A percentile compares a stretch with the other conserved stretches of the same genome.
These are phyloP conservation scores for Brachyptera risi DNA, from an alignment of 2,888 invertebrate species.

Conservation along the genomic window DNA sequence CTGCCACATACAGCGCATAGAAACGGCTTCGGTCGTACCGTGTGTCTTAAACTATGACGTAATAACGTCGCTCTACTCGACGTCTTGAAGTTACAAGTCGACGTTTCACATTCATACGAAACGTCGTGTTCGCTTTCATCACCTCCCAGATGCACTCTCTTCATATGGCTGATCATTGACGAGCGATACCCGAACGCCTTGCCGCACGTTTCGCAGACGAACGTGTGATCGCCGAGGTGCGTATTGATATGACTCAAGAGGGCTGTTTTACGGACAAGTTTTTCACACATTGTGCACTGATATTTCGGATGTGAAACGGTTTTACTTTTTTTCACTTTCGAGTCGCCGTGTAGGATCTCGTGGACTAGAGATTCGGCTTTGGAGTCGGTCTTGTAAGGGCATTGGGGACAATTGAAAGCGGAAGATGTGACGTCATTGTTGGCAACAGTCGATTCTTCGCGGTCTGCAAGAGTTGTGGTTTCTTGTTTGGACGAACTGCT, in stretches of 20 bases:
- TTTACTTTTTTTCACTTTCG: not conserved
- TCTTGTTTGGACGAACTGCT: not conserved
- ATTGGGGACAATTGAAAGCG: slow-evolving; percentile 53
- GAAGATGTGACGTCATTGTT: slow-evolving; percentile 27
- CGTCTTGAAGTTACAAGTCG: slow-evolving; percentile 14
- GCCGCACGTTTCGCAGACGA: slow-evolving; percentile 58
- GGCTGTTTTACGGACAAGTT: slow-evolving; percentile 60
- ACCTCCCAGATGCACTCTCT: slow-evolving; percentile 46
- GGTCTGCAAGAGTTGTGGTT: not conserved
- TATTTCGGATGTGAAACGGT: slow-evolving; percentile 49
- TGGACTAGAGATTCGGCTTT: slow-evolving; percentile 71
- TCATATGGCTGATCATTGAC: slow-evolving; percentile 59
- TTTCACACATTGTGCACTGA: slow-evolving; percentile 64
- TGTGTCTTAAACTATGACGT: slow-evolving; percentile 24
- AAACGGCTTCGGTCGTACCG: slow-evolving; percentile 36
- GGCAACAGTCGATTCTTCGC: not conserved
- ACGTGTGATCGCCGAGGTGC: slow-evolving; percentile 72
- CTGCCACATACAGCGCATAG: slow-evolving; percentile 43
- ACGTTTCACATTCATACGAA: slow-evolving; percentile 20
- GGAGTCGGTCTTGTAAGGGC: slow-evolving; percentile 58
- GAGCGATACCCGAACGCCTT: slow-evolving; percentile 63
- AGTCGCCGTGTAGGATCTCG: slow-evolving; percentile 58
- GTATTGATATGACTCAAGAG: slow-evolving; percentile 64
- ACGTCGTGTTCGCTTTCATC: not conserved
- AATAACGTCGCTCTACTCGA: slow-evolving; percentile 16